Base-by-base conservation (phyloP, 2,113 vertebrate species). In the Hiodon tergisus region DNA sequence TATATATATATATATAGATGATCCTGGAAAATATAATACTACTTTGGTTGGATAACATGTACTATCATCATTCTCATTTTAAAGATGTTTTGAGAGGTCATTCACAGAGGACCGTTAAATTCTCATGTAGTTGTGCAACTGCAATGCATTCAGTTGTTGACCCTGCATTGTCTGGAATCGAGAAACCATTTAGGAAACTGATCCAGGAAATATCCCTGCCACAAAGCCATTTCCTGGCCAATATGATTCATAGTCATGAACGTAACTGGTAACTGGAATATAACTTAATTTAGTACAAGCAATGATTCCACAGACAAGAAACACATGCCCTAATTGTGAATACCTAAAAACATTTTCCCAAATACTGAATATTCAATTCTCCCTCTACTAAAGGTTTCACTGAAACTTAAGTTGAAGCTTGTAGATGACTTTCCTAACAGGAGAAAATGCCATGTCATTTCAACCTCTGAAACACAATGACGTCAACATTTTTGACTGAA, bases 71-170 rank as follows among this genome's bases (percentile, higher is more conserved):
- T 67, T 75, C 65, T 75, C 73, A 75, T n/a, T 75, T 67, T 57
- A 66, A 63, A 47, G 53, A 46, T 3, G 59, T 67, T 57, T 69
- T 75, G 47, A 75, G 53, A 50, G n/a, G 14, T 68, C 50, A 48
- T 53, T 75, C 54, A 48, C 73, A 58, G 7, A 47, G 59, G 73
- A 75, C 73, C 53, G 57, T 10, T 65, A 68, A 75, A 75, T 75
- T 54, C 67, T 57, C 68, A 67, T 75, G 65, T 66, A 75, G 55
- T 65, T 68, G 65, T 75, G 63, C 65, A 67, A 11, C 65, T 16
- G 73, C 63, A 75, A 75, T 68, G 73, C 73, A 75, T 75, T 75
- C 67, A 50, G 65, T n/a, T 68, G 73, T 68, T 75, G 73, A 57
- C 68, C 73, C 73, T 55, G 50, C 54, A 75, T 68, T 75, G 73